Conservation (phyloP, 2,888 invertebrate species). For the Entomobrya proxima region DNA sequence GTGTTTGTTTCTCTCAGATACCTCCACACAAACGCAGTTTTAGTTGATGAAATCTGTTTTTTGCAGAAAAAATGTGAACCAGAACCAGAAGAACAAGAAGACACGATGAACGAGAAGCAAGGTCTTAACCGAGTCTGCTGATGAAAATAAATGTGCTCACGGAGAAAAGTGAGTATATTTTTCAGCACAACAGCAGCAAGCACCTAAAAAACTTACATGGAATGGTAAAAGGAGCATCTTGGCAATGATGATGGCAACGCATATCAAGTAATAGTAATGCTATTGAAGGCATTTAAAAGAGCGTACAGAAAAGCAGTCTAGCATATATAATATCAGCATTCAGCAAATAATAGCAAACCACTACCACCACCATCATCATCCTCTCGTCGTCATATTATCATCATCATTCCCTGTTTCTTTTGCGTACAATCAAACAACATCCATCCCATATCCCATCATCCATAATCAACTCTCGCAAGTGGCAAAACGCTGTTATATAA, state of each 20-base stretch:
- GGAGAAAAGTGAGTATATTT: conserved; percentile 52
- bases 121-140: conserved; percentile 66
- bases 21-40: not conserved
- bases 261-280: not conserved
- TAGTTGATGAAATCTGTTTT: not conserved
- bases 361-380: not conserved
- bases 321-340: not conserved
- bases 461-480: not conserved
- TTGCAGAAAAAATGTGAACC: conserved; percentile 15
- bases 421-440: not conserved
- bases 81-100: conserved; percentile 29
- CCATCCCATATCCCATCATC: not conserved
- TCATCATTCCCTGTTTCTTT: not conserved
- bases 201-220: not conserved
- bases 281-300: not conserved
- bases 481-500: not conserved
- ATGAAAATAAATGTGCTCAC: conserved; percentile 67
- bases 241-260: too few relatives aligned
- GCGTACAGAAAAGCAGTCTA: too few relatives aligned
- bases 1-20: not conserved
- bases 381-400: conserved; percentile 4
- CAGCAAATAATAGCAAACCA: not conserved
- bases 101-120: conserved; percentile 53
- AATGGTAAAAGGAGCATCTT: conserved; percentile 15
- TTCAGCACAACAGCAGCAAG: not conserved